Base-by-base conservation (phyloP, 2,113 vertebrate genomes). In the Alosa alosa region DNA sequence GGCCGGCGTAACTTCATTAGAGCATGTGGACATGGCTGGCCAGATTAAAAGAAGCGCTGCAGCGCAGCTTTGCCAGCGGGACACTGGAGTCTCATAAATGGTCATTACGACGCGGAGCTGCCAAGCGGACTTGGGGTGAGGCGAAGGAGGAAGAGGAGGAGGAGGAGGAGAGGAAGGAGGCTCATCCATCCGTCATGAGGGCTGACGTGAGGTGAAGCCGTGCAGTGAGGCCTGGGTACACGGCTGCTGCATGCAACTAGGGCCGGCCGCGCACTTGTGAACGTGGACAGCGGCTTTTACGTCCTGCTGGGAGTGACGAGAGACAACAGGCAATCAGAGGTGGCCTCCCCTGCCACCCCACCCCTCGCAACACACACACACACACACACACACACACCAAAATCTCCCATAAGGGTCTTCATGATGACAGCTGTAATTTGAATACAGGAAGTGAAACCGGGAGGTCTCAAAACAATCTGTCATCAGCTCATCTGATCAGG, bases 1-100 rank as follows among this genome's bases (percentile, higher is more conserved):
- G 72, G 72, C 13, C 13, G 8, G 72, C 11, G 31, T 39, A 78
- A 92, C 87, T 89, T 90, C 91, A 94, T 94, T 86, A 93, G 89
- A 87, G 87, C 44, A 47, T 25, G 45, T 84, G 89, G 85, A 39
- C 72, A 78, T 78, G 25, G 36, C 13, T 78, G 3, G 72, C 31
- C 13, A 15, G 13, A 78, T 39, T 39, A 41, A 78, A 78, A 17
- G 31, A 41, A 41, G 36, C 11, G 31, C 25, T 17, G 31, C 31
- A 1, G 3, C 10, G 10, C 13, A 36, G 72, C 72, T 17, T 72
- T 13, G 25, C 72, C 25, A 25, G 9, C 31, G 13, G 72, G 10
- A 31, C 36, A 17, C 31, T 39, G 72, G 72, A 39, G 72, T 2
- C 25, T 78, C 31, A 78, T 41, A 15, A 41, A 78, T 36, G 72